These are phyloP conservation scores for Ceratoteleas bidentatus DNA, from an alignment of 1,140 invertebrate species.

Conservation along the genomic window DNA sequence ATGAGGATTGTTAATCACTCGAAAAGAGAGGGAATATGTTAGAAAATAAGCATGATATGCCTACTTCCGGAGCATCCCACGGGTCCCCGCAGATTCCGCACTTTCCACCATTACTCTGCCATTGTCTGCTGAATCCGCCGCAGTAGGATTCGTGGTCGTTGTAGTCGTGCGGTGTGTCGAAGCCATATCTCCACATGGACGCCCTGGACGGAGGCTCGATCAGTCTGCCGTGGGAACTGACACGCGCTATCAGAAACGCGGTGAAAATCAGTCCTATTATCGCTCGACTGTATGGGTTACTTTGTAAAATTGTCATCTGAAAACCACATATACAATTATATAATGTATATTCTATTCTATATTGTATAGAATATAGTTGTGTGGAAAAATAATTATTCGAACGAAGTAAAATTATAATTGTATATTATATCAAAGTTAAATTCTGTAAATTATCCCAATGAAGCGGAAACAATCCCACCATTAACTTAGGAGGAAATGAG, in stretches of 20 bases:
- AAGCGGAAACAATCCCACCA: no score
- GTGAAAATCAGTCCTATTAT: constrained; percentile 39
- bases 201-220: constrained; percentile 92
- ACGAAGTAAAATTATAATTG: no score
- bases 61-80: constrained; percentile 84
- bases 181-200: constrained; percentile 89
- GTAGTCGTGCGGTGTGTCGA: constrained; percentile 86
- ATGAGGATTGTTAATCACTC: no score
- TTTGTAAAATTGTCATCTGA: constrained; percentile 43
- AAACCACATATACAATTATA: neutral
- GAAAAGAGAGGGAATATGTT: neutral
- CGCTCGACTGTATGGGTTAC: constrained; percentile 22
- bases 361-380: no score
- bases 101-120: constrained; percentile 87
- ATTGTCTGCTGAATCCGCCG: constrained; percentile 91
- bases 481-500: no score
- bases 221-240: constrained; percentile 87
- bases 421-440: no score
- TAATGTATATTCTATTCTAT: no score
- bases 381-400: no score
- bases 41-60: constrained; percentile 38
- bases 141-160: constrained; percentile 95
- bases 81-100: constrained; percentile 94
- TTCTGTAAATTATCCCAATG: no score
- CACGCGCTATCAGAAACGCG: constrained; percentile 57